Base-by-base conservation (phyloP, 2,113 vertebrate genomes). In the Oenanthe melanoleuca region DNA sequence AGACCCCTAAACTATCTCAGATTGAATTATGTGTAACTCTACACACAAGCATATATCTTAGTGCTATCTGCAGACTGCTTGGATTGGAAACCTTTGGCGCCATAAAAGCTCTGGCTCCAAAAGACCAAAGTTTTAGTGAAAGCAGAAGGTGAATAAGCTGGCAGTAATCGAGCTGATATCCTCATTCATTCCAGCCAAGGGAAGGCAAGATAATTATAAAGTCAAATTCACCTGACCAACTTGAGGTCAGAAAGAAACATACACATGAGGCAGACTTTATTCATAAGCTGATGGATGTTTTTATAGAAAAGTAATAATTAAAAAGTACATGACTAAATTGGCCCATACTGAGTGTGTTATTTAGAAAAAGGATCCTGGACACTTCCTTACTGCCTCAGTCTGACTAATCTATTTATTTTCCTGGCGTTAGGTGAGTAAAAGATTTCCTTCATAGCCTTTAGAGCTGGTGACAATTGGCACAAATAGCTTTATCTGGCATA, bases 61-160 rank as follows among this genome's bases (percentile, higher is more conserved):
- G 21, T 73, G 38, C 69, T 78, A 9, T 86, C 86, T 60, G 23
- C 56, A 86, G 79, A 28, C 71, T 90, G 64, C 75, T 93, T 88
- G 37, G 24, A 49, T 37, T 80, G 59, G 66, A 94, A 88, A 59
- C 28, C 23, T 93, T 93, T 89, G 67, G 75, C 55, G 91, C 50
- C 4, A 5, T 52, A 55, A 95, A 88, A 85, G 60, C 85, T 87
- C 79, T 90, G 80, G 31, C 66, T 88, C 55, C 64, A 47, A 38
- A 94, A 88, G 65, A 90, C 50, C 75, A n/a, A 57, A 82, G 86
- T 86, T 63, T 63, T 60, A 74, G 64, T 53, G 60, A 84, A 94
- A 80, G 72, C 52, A 90, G 69, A 56, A 90, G 78, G 67, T 74
- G 81, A 93, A 59, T 63, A 61, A 28, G 50, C 47, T 80, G 64